A percentile compares a stretch with the other conserved stretches of the same genome.
Conservation (phyloP, 2,888 invertebrate genomes). For the Disparrhopalites patrizii region DNA sequence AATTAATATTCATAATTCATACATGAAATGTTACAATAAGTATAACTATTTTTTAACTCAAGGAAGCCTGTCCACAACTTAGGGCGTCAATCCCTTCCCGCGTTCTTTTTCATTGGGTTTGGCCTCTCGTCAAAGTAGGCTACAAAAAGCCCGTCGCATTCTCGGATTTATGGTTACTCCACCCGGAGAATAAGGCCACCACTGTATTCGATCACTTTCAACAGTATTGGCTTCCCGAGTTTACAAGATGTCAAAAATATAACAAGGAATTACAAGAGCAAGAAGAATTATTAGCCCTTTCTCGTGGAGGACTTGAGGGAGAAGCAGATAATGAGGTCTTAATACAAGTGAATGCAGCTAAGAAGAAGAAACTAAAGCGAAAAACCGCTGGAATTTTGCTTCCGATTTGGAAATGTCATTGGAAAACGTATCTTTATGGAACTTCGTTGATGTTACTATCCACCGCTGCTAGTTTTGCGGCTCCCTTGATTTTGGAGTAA, state of each 20-base stretch:
- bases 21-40: background rate
- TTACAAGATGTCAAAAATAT: background rate
- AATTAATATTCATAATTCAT: background rate
- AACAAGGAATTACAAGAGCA: slow-evolving; percentile 36
- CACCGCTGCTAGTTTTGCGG: slow-evolving; percentile 80
- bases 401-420: slow-evolving; percentile 77
- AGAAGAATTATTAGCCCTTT: slow-evolving; percentile 15
- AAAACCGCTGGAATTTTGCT: slow-evolving; percentile 78
- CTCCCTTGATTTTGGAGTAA: slow-evolving; percentile 83
- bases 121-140: slow-evolving; percentile 54
- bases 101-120: slow-evolving; percentile 59
- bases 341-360: background rate
- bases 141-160: slow-evolving; percentile 55
- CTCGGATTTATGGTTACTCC: slow-evolving; percentile 58
- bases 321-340: background rate
- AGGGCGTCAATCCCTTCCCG: slow-evolving; percentile 55
- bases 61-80: slow-evolving; percentile 60
- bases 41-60: slow-evolving; percentile 49
- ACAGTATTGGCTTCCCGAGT: slow-evolving; percentile 50
- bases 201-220: slow-evolving; percentile 52
- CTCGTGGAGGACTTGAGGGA: background rate
- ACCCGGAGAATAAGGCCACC: slow-evolving; percentile 52
- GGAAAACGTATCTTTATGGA: slow-evolving; percentile 79
- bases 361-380: slow-evolving; percentile 50
- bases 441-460: slow-evolving; percentile 71